Evolutionary conservation across 1,140 invertebrate genomes (phyloP).

Genomic region (Eumeta japonica): DNA sequence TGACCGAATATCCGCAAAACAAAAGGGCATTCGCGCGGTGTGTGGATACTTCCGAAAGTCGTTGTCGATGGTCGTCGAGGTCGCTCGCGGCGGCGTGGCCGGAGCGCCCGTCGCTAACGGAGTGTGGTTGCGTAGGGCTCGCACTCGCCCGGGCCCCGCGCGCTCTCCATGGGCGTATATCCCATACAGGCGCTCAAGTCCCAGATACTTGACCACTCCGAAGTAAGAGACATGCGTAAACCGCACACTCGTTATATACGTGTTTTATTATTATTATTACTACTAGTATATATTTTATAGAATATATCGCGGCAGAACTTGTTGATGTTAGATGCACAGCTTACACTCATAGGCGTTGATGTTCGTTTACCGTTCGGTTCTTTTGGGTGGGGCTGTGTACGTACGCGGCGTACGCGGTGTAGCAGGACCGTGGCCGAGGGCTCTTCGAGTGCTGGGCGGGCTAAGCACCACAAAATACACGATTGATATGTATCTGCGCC

Average conservation of each 20-base stretch:
- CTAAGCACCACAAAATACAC: too few species aligned
- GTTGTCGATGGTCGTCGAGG: slow-evolving; percentile 28
- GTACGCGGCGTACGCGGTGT: too few species aligned
- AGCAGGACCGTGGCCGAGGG: too few species aligned
- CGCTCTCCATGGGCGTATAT: slow-evolving; percentile 82
- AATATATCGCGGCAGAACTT: slow-evolving; percentile 35
- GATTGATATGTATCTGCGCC: too few species aligned
- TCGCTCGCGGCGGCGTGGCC: slow-evolving; percentile 39
- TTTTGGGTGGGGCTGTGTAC: too few species aligned
- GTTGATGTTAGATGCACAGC: slow-evolving; percentile 55
- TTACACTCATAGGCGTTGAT: slow-evolving; percentile 38
- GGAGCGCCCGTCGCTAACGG: too few species aligned
- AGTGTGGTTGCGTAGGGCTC: slow-evolving; percentile 71
- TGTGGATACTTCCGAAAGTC: too few species aligned
- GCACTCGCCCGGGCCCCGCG: slow-evolving; percentile 82
- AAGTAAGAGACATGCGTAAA: slow-evolving; percentile 73
- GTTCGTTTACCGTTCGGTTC: too few species aligned
- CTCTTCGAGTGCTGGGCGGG: too few species aligned
- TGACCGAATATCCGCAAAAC: too few species aligned
- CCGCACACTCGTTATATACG: background rate
- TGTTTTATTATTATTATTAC: too few species aligned
- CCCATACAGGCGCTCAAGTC: slow-evolving; percentile 84
- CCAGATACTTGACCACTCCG: slow-evolving; percentile 76
- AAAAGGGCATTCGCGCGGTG: too few species aligned
- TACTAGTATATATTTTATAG: slow-evolving; percentile 30